These are phyloP conservation scores for Crossoptilon crossoptilon DNA, from an alignment of 2,797 vertebrate genomes.

Conservation along the genomic window DNA sequence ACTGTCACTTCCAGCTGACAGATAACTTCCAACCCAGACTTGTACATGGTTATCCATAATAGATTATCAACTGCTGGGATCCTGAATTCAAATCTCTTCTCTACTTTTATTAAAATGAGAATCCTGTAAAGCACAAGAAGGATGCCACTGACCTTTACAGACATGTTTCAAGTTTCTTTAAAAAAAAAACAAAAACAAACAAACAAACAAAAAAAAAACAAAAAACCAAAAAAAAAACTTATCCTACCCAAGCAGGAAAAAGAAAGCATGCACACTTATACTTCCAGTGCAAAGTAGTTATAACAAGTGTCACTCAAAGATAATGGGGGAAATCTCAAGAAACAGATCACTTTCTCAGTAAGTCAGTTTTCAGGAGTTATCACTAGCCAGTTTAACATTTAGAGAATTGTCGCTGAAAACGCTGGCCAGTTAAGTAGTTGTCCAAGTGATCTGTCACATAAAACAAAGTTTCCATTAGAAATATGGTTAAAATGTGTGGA, in stretches of 20 bases:
- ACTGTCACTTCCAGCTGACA: neutral
- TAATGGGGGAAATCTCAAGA: neutral
- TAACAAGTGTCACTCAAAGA: neutral
- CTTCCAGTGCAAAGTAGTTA: neutral
- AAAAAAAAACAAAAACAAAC: no score
- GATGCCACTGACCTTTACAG: neutral
- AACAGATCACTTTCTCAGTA: neutral
- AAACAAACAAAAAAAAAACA: no score
- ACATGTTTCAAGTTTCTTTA: neutral
- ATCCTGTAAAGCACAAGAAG: neutral
- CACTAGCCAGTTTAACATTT: neutral
- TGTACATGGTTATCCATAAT: neutral
- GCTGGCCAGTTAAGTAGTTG: neutral
- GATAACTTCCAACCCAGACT: neutral
- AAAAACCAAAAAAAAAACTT: neutral
- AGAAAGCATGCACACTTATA: neutral
- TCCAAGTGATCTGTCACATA: neutral
- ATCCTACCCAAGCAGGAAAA: neutral
- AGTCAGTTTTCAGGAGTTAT: neutral
- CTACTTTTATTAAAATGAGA: neutral
- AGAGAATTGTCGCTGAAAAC: neutral
- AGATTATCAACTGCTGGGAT: neutral
- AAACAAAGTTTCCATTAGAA: neutral
- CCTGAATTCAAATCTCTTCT: neutral
- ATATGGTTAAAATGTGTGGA: accelerated